Evolutionary conservation across 2,797 vertebrate genomes (phyloP).

Genomic region (Echeneis naucrates): DNA sequence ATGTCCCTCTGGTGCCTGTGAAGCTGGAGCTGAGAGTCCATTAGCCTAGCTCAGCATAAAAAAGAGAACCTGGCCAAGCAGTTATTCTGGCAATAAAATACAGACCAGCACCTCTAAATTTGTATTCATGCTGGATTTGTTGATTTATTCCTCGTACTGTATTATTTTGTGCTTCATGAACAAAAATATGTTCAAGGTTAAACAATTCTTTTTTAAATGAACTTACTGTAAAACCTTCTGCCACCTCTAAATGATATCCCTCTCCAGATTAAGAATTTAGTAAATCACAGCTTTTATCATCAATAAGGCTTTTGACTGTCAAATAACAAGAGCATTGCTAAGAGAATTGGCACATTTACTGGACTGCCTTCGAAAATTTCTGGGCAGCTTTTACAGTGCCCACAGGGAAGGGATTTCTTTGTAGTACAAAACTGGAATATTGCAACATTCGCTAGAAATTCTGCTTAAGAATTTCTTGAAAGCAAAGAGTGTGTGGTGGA

Average conservation of each 20-base stretch:
- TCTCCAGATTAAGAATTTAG: neutral
- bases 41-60: slow-evolving; percentile 7
- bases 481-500: slow-evolving; percentile 21
- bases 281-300: slow-evolving; percentile 39
- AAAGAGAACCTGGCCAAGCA: neutral
- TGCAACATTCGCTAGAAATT: slow-evolving; percentile 34
- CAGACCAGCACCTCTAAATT: neutral
- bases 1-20: neutral
- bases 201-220: neutral
- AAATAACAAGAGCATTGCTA: slow-evolving; percentile 30
- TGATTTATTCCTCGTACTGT: neutral
- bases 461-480: slow-evolving; percentile 49
- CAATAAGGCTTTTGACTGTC: slow-evolving; percentile 34
- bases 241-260: neutral
- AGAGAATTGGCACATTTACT: slow-evolving; percentile 44
- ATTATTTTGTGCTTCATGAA: neutral
- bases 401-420: slow-evolving; percentile 39
- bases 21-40: neutral
- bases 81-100: neutral
- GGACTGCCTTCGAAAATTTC: slow-evolving; percentile 29
- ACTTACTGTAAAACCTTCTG: neutral
- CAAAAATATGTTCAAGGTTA: neutral
- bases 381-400: slow-evolving; percentile 37
- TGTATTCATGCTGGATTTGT: neutral
- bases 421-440: slow-evolving; percentile 41